Evolutionary conservation across 2,797 vertebrate species (phyloP).

Genomic region (Clamator glandarius): DNA sequence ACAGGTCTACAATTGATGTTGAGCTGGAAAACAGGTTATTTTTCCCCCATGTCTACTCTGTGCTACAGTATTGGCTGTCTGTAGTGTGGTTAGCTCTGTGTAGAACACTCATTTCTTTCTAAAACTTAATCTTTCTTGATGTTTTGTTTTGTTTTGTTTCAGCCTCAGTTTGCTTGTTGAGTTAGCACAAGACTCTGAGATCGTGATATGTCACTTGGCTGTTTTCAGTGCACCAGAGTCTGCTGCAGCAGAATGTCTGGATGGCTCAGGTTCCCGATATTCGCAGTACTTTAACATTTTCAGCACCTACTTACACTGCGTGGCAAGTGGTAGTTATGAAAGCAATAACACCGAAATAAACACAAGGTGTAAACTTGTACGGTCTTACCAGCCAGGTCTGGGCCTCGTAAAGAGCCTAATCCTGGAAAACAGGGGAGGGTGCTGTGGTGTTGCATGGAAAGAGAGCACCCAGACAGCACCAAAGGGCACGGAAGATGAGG

Average conservation of each 20-base stretch:
- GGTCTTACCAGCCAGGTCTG: background rate
- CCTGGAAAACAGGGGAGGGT: background rate
- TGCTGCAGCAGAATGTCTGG: constrained; percentile 32
- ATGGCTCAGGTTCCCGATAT: constrained; percentile 3
- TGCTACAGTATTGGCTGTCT: background rate
- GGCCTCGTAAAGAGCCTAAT: accelerated
- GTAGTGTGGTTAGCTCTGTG: background rate
- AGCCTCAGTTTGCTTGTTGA: constrained; percentile 35
- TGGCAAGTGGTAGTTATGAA: background rate
- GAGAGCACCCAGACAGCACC: background rate
- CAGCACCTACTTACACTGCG: background rate
- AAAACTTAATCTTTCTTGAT: background rate
- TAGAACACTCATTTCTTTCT: background rate
- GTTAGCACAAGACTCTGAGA: constrained; percentile 22
- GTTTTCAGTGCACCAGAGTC: background rate
- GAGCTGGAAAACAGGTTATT: background rate
- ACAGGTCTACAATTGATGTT: background rate
- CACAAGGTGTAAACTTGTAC: background rate
- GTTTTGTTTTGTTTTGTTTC: constrained; percentile 41
- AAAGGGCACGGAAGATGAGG: background rate
- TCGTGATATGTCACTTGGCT: constrained; percentile 37
- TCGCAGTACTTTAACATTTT: constrained; percentile 37
- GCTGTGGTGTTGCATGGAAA: accelerated
- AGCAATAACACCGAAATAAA: background rate
- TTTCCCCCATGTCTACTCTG: background rate